These are phyloP conservation scores for Nannobrachium achirus DNA, from an alignment of 2,113 vertebrate species.

Conservation along the genomic window DNA sequence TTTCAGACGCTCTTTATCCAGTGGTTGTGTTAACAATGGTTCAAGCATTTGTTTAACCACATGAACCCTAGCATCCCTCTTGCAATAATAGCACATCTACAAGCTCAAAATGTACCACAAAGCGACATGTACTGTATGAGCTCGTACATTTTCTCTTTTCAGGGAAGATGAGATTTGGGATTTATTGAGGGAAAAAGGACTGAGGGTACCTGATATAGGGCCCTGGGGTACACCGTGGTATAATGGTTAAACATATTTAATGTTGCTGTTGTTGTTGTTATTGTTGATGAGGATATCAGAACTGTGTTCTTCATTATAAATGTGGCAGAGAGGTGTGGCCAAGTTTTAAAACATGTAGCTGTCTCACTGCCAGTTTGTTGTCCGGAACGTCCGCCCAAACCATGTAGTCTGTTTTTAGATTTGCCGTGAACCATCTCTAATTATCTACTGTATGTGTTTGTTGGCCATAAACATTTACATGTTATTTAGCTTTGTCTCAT, in stretches of 20 bases:
- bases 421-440: neutral
- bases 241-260: constrained; percentile 9
- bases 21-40: no score
- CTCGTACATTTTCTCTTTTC: no score
- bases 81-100: no score
- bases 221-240: no score
- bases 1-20: no score
- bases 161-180: no score
- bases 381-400: neutral
- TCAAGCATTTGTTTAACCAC: no score
- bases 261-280: constrained; percentile 8
- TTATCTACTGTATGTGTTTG: neutral
- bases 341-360: neutral
- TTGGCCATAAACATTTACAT: neutral
- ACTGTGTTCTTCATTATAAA: constrained; percentile 5
- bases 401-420: neutral
- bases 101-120: no score
- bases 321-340: neutral
- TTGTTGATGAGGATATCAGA: neutral
- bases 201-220: no score
- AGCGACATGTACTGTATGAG: no score
- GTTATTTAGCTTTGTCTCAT: neutral
- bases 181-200: no score
- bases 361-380: neutral
- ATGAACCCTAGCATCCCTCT: no score